phyloP scores from a whole-genome alignment of 2,113 vertebrate genomes.

The Canis aureus region DNA sequence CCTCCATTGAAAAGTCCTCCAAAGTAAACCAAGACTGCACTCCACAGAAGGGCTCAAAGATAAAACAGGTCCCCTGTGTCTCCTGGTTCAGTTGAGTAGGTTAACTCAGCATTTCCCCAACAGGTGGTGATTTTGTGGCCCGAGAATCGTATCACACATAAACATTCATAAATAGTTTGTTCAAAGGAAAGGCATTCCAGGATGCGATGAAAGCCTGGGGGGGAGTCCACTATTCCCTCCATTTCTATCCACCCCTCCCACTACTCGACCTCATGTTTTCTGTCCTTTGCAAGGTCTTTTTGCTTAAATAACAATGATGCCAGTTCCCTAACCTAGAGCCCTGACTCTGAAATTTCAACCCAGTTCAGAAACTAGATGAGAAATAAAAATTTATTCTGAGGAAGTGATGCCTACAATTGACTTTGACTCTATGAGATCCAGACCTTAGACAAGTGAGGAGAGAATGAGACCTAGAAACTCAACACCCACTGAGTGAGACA shows the following conservation, averaged over 20 bases:
- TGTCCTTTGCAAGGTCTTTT: not conserved
- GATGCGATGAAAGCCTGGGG: not conserved
- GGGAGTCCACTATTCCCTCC: rapidly evolving
- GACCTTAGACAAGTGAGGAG: not conserved
- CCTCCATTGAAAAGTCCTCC: not conserved
- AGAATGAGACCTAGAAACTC: not conserved
- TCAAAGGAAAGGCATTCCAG: not conserved
- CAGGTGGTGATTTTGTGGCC: not conserved
- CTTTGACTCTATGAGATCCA: not conserved
- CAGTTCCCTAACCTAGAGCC: not conserved
- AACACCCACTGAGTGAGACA: not conserved
- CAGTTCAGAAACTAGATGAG: not conserved
- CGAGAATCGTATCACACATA: too few species aligned
- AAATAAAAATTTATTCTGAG: not conserved
- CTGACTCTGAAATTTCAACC: not conserved
- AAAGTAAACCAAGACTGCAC: not conserved
- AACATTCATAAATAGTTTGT: not conserved
- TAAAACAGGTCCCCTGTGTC: not conserved
- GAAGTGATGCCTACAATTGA: not conserved
- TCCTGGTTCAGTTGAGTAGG: rapidly evolving
- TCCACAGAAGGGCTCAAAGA: not conserved
- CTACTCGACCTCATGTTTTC: not conserved
- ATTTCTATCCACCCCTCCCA: not conserved
- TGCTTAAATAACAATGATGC: not conserved
- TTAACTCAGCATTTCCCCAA: not conserved